Percentiles rank a stretch among this genome's conserved stretches.
phyloP scores from a whole-genome alignment of 2,888 invertebrate species.

The Lasioglossum pauxillum region DNA sequence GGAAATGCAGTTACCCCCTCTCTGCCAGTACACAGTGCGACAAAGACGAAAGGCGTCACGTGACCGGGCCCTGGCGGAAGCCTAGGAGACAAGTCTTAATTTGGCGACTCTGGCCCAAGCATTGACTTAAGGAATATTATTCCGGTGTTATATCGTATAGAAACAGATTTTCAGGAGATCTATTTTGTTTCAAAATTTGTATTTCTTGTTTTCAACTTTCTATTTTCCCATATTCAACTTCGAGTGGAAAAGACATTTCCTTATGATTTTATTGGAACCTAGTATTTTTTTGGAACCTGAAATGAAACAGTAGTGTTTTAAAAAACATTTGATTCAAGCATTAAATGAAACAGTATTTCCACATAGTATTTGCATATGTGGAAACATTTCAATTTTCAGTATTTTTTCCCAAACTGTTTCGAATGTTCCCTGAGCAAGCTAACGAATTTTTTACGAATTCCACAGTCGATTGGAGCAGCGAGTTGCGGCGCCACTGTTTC shows the following conservation, averaged over 20 bases:
- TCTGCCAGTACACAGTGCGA: too few relatives aligned
- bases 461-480: not conserved
- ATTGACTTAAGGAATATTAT: not conserved
- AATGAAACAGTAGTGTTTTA: not conserved
- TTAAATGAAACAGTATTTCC: not conserved
- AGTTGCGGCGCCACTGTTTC: conserved; percentile 67
- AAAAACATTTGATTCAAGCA: not conserved
- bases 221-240: not conserved
- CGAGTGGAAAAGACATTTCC: not conserved
- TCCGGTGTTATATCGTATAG: not conserved
- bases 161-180: not conserved
- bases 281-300: too few relatives aligned
- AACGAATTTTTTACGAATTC: not conserved
- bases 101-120: too few relatives aligned
- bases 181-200: not conserved
- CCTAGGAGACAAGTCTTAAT: too few relatives aligned
- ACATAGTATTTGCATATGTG: not conserved
- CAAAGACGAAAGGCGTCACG: too few relatives aligned
- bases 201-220: not conserved
- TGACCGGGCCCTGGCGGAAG: too few relatives aligned
- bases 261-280: too few relatives aligned
- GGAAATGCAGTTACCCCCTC: too few relatives aligned
- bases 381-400: not conserved
- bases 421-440: not conserved
- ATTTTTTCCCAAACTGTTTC: not conserved